Conservation (phyloP, 2,797 vertebrate species). For the Pseudocheirus occidentalis region DNA sequence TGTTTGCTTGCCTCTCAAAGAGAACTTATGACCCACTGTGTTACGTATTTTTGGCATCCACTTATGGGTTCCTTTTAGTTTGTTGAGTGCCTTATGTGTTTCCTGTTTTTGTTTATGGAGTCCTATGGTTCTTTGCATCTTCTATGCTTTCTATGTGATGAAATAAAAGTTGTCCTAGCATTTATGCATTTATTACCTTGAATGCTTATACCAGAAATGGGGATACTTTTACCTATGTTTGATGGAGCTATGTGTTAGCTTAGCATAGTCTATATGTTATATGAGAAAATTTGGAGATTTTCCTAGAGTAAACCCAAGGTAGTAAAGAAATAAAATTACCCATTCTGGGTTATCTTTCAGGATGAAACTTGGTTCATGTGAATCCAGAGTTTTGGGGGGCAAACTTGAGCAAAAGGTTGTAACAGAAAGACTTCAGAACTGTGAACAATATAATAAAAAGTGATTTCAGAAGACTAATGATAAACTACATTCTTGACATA, state of each 20-base stretch:
- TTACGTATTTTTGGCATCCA: not conserved
- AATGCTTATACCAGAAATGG: not conserved
- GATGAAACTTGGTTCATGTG: not conserved
- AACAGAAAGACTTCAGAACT: not conserved
- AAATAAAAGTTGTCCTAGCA: not conserved
- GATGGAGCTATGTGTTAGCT: no score
- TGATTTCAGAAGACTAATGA: not conserved
- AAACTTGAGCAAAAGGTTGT: not conserved
- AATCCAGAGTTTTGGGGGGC: not conserved
- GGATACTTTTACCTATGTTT: not conserved
- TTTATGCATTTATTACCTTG: not conserved
- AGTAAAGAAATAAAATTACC: not conserved
- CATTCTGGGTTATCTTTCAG: not conserved
- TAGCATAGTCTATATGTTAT: no score
- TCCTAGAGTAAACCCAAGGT: not conserved
- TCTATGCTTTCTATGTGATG: not conserved
- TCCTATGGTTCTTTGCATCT: not conserved
- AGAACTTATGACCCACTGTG: not conserved
- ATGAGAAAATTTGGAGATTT: not conserved
- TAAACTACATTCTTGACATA: not conserved
- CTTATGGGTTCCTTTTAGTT: not conserved
- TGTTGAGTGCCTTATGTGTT: not conserved
- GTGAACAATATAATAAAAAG: not conserved
- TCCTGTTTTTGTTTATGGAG: not conserved
- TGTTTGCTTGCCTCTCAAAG: not conserved